Evolutionary conservation across 1,140 invertebrate species (phyloP).

Genomic region (Saccostrea cuccullata): DNA sequence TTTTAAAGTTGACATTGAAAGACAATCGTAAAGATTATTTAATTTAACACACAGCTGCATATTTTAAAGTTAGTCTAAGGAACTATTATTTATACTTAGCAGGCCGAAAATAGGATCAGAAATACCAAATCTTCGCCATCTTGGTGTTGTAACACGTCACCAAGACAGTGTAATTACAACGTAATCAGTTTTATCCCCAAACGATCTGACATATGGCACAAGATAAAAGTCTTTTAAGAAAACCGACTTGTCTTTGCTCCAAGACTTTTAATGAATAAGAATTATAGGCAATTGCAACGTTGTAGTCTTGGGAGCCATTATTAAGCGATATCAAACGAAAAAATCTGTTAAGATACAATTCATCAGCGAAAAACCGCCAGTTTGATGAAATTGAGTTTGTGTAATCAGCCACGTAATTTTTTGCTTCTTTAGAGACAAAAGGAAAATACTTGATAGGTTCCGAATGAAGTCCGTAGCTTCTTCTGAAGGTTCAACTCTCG

Average conservation of each 20-base stretch:
- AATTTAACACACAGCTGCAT: too few relatives aligned
- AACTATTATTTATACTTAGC: background rate
- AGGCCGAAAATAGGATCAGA: background rate
- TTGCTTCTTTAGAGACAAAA: constrained; percentile 9
- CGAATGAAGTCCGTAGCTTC: constrained; percentile 67
- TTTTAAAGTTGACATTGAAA: too few relatives aligned
- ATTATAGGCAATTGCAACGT: background rate
- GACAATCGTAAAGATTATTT: too few relatives aligned
- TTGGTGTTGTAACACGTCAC: background rate
- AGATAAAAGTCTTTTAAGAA: constrained; percentile 12
- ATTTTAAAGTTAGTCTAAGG: too few relatives aligned
- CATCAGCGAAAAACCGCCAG: background rate
- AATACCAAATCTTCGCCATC: background rate
- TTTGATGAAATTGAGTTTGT: constrained; percentile 25
- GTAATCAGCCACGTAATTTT: constrained; percentile 26
- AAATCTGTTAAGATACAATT: constrained; percentile 20
- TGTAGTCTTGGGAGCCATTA: constrained; percentile 13
- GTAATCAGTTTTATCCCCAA: constrained; percentile 7
- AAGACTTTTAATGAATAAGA: constrained; percentile 35
- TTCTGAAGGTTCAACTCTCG: constrained; percentile 60
- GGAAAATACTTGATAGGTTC: constrained; percentile 69
- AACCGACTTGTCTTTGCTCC: constrained; percentile 28
- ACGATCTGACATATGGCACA: background rate
- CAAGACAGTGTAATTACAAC: constrained; percentile 24
- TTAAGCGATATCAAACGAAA: constrained; percentile 27